Conservation (phyloP, 2,113 vertebrate species). For the Desmodus rotundus region DNA sequence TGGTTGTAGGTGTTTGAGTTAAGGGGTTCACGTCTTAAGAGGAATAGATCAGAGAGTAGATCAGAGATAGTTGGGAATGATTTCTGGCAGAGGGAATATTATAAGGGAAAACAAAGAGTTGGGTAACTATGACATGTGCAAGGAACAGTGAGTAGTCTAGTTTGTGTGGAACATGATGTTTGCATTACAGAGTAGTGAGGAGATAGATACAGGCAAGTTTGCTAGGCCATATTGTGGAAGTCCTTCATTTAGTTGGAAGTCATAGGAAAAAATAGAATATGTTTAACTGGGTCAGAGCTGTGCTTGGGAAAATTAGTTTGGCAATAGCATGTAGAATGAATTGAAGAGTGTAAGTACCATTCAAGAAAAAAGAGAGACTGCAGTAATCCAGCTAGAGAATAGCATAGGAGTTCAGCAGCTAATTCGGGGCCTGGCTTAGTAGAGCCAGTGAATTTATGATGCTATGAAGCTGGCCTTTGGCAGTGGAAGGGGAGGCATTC, state of each 20-base stretch:
- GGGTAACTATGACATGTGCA: neutral
- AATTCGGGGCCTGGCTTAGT: neutral
- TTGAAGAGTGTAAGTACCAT: neutral
- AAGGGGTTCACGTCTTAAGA: neutral
- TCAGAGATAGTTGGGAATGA: neutral
- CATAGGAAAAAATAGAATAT: neutral
- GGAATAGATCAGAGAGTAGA: neutral
- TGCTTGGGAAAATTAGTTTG: conserved; percentile 41
- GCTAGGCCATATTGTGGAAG: neutral
- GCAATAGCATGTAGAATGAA: neutral
- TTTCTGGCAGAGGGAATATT: neutral
- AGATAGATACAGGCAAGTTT: neutral
- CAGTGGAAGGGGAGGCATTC: neutral
- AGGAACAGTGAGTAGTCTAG: neutral
- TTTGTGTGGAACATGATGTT: neutral
- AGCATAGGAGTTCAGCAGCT: neutral
- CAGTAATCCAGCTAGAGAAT: neutral
- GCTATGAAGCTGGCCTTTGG: neutral
- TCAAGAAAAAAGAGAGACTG: neutral
- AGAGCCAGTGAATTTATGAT: neutral
- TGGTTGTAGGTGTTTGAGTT: neutral
- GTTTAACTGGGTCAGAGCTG: neutral
- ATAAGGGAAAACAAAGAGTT: neutral
- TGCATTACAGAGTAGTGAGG: neutral
- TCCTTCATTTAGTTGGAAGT: conserved; percentile 20